Evolutionary conservation across 92 coral and sea anemone genomes (phyloP).

Genomic region (Porites cylindrica): DNA sequence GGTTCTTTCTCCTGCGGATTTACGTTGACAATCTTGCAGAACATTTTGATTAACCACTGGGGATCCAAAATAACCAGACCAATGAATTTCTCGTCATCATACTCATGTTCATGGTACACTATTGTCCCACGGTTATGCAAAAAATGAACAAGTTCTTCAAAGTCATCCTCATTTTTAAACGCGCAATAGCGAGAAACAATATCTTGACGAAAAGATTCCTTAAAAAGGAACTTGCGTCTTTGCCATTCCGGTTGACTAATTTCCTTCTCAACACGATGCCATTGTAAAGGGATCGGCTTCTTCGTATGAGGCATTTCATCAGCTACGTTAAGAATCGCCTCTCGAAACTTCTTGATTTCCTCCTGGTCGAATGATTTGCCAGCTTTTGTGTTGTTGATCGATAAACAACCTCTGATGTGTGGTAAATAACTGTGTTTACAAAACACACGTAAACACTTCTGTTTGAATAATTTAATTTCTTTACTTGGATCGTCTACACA

Average conservation of each 20-base stretch:
- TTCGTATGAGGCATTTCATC: conserved; percentile 8
- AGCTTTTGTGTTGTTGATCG: conserved; percentile 10
- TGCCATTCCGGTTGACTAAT: not conserved
- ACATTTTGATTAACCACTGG: not conserved
- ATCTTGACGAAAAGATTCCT: not conserved
- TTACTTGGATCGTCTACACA: too few species aligned
- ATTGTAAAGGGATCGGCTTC: not conserved
- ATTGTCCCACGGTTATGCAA: conserved; percentile 6
- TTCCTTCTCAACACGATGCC: too few species aligned
- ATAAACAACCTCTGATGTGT: not conserved
- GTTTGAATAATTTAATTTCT: not conserved
- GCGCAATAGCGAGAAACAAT: not conserved
- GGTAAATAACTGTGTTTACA: not conserved
- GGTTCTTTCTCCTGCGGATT: not conserved
- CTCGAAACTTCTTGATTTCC: not conserved
- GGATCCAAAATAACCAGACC: conserved; percentile 16
- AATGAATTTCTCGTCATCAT: not conserved
- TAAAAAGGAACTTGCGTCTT: not conserved
- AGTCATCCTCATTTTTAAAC: not conserved
- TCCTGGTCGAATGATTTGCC: not conserved
- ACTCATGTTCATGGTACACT: not conserved
- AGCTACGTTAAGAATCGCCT: not conserved
- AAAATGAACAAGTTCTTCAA: conserved; percentile 8
- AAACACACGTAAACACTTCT: not conserved
- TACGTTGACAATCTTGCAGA: not conserved